Percentiles rank a stretch among this genome's conserved stretches.
phyloP scores from a whole-genome alignment of 2,113 vertebrate genomes.

The Sclerurus mexicanus region DNA sequence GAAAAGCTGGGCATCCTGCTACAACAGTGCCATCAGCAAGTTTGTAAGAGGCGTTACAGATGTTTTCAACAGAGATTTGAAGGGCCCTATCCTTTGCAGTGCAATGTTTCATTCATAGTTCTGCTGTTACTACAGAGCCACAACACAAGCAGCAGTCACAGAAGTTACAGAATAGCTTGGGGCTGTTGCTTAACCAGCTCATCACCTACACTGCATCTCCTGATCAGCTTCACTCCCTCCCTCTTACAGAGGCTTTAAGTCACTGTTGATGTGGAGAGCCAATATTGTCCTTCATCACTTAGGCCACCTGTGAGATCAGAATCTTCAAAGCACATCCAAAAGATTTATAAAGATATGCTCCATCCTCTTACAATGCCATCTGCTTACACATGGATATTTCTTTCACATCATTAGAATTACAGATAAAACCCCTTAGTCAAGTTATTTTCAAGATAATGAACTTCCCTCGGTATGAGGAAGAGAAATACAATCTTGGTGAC shows the following conservation, averaged over 20 bases:
- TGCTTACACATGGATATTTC: background rate
- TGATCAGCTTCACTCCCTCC: background rate
- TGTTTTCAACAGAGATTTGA: background rate
- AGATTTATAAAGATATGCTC: background rate
- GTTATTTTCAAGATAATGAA: background rate
- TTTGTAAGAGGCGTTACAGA: background rate
- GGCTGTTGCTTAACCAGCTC: background rate
- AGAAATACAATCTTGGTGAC: background rate
- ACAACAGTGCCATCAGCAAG: background rate
- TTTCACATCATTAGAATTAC: background rate
- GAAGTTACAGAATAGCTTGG: too few species aligned
- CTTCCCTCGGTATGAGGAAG: background rate
- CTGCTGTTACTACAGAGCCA: background rate
- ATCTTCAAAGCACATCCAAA: background rate
- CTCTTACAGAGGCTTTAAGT: background rate
- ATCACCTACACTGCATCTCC: background rate
- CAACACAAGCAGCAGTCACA: background rate
- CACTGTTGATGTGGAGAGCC: background rate
- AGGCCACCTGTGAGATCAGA: background rate
- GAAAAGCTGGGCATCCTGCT: background rate
- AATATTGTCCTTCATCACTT: fast-evolving
- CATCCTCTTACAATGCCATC: background rate
- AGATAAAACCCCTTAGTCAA: background rate
- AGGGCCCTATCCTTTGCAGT: background rate
- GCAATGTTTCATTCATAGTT: background rate